Base-by-base conservation (phyloP, 1,140 invertebrate genomes). In the Eupristina koningsbergeri region DNA sequence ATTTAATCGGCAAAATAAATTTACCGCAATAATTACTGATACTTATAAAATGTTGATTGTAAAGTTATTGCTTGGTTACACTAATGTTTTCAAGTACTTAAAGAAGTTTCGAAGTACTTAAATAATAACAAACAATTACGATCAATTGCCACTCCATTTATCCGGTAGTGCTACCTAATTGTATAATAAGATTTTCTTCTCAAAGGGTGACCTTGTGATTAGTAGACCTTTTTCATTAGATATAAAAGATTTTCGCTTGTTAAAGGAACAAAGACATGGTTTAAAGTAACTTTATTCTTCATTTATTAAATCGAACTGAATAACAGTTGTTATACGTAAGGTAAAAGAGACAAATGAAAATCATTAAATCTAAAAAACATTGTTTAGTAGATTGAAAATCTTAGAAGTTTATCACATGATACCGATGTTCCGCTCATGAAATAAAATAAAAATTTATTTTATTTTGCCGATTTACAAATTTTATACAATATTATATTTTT, bases 221-320 rank as follows among this genome's bases (percentile, higher is more conserved):
- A 71, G 36, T 36, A 41, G 67, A 36, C 15, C 67, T n/a, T 71
- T 41, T 71, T 71, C 22, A 71, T 71, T 41, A 41, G 22, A 41
- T 71, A 71, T 5, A 71, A 39, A 71, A 71, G 67, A 41, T 9
- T 29, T 1, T 69, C 6, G 39, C 67, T 26, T 11, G 11, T 31
- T 19, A 8, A n/a, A n/a, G 26, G 41, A 71, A 26, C 11, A 13
- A 41, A 71, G 67, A 36, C 22, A 8, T 71, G 41, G 41, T 71
- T n/a, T 71, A 22, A 17, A n/a, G 36, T n/a, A 39, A 41, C 36
- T 36, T 71, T 71, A 22, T 41, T 71, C 36, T 39, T 71, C 67
- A 11, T 36, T 71, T 36, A 36, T 71, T 71, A 71, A 71, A 71
- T 71, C 67, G 41, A 36, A n/a, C 36, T 8, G 67, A 26, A 71